These are phyloP conservation scores for Actinia equina DNA, from an alignment of 64 coral and sea anemone genomes.

Conservation along the genomic window DNA sequence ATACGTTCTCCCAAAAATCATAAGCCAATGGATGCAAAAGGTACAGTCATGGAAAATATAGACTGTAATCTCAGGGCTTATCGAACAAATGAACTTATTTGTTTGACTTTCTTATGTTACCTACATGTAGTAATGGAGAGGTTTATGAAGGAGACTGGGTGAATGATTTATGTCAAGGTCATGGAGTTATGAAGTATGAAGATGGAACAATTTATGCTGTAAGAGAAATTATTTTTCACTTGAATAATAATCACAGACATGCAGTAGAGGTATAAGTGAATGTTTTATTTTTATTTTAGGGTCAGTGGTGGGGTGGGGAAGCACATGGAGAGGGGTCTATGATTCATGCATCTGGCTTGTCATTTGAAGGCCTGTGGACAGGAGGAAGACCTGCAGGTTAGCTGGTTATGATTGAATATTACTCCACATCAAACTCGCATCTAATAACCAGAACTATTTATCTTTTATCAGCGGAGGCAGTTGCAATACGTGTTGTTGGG, in stretches of 20 bases:
- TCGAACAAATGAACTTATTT: too few relatives aligned
- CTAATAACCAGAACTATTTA: not conserved
- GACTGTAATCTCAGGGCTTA: too few relatives aligned
- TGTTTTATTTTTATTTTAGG: constrained; percentile 36
- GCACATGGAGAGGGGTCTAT: constrained; percentile 94
- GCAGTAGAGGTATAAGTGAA: not conserved
- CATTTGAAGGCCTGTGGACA: constrained; percentile 93
- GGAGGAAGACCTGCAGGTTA: constrained; percentile 85
- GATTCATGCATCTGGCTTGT: constrained; percentile 78
- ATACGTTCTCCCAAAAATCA: too few relatives aligned
- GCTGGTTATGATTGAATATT: not conserved
- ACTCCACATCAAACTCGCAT: not conserved
- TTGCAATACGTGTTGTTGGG: constrained; percentile 53
- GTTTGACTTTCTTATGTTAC: too few relatives aligned
- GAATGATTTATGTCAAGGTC: constrained; percentile 74
- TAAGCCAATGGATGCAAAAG: too few relatives aligned
- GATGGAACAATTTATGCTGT: constrained; percentile 98
- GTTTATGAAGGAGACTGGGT: constrained; percentile 98
- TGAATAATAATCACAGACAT: not conserved
- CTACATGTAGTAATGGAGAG: constrained; percentile 76
- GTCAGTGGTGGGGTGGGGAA: constrained; percentile 91
- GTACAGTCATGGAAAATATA: too few relatives aligned
- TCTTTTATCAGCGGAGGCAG: not conserved
- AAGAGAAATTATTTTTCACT: not conserved
- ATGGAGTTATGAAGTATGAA: constrained; percentile 89